Conservation (phyloP, 2,888 invertebrate species). For the Biston stratarius region DNA sequence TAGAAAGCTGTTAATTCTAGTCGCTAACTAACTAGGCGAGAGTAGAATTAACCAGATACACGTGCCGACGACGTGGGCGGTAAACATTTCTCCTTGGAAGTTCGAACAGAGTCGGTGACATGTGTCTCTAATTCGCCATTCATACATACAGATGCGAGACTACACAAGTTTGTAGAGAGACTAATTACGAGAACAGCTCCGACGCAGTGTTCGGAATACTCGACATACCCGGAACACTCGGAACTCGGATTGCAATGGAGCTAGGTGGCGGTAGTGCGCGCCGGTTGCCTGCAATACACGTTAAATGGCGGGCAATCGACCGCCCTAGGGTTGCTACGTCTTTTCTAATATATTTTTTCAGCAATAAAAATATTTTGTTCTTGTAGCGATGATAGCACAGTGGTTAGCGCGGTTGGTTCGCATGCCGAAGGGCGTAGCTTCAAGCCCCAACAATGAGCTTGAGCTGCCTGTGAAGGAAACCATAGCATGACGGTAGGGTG, state of each 20-base stretch:
- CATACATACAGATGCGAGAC: constrained; percentile 42
- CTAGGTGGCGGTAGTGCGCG: constrained; percentile 49
- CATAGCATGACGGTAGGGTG: too few species aligned
- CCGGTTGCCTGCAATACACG: constrained; percentile 74
- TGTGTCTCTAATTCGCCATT: constrained; percentile 49
- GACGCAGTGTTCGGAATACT: constrained; percentile 47
- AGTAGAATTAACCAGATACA: constrained; percentile 41
- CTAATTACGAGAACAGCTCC: constrained; percentile 59
- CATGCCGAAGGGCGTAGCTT: too few species aligned
- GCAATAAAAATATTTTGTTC: too few species aligned
- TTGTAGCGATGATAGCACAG: too few species aligned
- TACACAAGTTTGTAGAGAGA: constrained; percentile 54
- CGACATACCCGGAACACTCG: constrained; percentile 4
- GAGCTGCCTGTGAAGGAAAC: too few species aligned
- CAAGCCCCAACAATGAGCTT: too few species aligned
- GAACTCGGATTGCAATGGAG: constrained; percentile 50
- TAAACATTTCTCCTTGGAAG: constrained; percentile 36
- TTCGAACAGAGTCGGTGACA: constrained; percentile 39
- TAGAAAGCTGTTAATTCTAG: constrained; percentile 40
- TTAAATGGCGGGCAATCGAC: constrained; percentile 66
- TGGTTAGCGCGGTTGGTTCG: too few species aligned
- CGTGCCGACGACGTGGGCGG: constrained; percentile 39
- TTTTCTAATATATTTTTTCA: too few species aligned
- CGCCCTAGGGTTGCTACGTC: constrained; percentile 25
- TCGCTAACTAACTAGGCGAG: constrained; percentile 43